Percentiles rank a stretch among this genome's conserved stretches.
These are phyloP conservation scores for Sylvia borin DNA, from an alignment of 2,797 vertebrate genomes.

Conservation along the genomic window DNA sequence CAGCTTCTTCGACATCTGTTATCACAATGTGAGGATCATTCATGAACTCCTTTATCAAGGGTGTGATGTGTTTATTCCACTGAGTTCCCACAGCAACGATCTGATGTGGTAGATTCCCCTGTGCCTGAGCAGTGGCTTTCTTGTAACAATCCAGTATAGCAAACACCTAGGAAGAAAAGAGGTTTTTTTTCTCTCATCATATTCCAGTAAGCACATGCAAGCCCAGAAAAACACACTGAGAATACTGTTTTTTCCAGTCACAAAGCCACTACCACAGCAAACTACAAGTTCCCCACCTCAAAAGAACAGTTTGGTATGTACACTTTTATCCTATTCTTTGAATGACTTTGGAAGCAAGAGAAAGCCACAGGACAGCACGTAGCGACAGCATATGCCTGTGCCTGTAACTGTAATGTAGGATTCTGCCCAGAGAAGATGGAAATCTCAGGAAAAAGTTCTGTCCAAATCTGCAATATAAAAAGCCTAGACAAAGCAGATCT, in stretches of 20 bases:
- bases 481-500: background rate
- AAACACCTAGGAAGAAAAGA: conserved; percentile 75
- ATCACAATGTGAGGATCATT: conserved; percentile 82
- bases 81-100: conserved; percentile 81
- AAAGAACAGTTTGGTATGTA: background rate
- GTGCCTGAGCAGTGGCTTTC: conserved; percentile 55
- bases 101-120: conserved; percentile 75
- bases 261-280: background rate
- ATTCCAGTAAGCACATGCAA: background rate
- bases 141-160: conserved; percentile 85
- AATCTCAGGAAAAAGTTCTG: background rate
- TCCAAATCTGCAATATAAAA: background rate
- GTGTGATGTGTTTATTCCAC: conserved; percentile 81
- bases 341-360: background rate
- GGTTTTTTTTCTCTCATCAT: background rate
- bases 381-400: fast-evolving
- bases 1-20: conserved; percentile 84
- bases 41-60: conserved; percentile 82
- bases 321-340: background rate
- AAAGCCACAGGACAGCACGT: background rate
- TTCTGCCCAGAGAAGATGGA: background rate
- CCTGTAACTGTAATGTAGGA: background rate
- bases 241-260: background rate
- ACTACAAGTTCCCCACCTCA: background rate
- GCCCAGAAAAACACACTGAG: background rate